Evolutionary conservation across 2,113 vertebrate genomes (phyloP), one percentile per base, ranked within the genome.

Genomic region (Eptesicus fuscus): DNA sequence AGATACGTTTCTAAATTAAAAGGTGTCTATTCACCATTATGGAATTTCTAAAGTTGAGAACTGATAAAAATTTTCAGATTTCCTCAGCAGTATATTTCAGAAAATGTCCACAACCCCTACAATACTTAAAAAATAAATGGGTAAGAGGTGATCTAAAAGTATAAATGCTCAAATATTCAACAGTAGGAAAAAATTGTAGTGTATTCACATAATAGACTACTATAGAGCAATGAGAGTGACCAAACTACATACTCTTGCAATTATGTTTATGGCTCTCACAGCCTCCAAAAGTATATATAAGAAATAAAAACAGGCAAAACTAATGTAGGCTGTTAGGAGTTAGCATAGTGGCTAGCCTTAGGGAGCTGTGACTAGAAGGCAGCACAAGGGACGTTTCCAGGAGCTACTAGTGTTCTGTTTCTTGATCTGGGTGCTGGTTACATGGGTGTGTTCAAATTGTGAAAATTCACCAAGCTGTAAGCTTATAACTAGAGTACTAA

Each of bases 21-120:
- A 83, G 17, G 13, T 69, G 4, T 74, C 73, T 37, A 44, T 73
- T 79, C 65, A 79, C 14, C 65, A 71, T 51, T 69, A 86, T 14
- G 10, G 17, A 74, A 53, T 74, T 87, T 91, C 23, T 70, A 56
- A 88, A 85, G 47, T 83, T 91, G 51, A 84, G 37, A 94, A 70
- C 59, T 70, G 51, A 70, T 83, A 77, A 91, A 59, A 80, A 69
- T 82, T 77, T 88, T 83, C 40, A 83, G 35, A 94, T 65, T 91
- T 88, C n/a, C 13, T 61, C 56, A 92, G 53, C 7, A 74, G 56
- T n/a, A 5, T 85, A 86, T 69, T 80, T 92, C 47, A 80, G 42
- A 93, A 90, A 93, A 87, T 71, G 30, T 80, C 47, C 70, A 78
- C 14, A 92, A 65, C 8, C 47, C 32, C 10, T 56, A 14, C 5